Percentiles rank a stretch among this genome's conserved stretches.
phyloP scores from a whole-genome alignment of 2,113 vertebrate genomes.

The Guaruba guarouba region DNA sequence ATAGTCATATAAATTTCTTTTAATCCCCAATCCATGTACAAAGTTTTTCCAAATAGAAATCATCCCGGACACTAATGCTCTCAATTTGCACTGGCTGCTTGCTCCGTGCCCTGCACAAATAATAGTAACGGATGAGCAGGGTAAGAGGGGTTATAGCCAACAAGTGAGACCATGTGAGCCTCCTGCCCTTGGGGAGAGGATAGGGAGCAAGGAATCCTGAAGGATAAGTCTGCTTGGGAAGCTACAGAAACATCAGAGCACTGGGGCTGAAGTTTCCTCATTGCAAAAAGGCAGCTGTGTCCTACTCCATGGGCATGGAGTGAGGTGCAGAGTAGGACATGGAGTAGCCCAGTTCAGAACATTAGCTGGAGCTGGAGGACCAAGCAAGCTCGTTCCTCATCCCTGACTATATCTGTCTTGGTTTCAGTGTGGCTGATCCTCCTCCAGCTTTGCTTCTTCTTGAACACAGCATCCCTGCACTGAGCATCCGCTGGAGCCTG shows the following conservation, averaged over 20 bases:
- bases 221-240: background rate
- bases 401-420: background rate
- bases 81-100: background rate
- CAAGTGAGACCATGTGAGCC: rapidly evolving
- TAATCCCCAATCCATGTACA: background rate
- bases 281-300: background rate
- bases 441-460: background rate
- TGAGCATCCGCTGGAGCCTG: background rate
- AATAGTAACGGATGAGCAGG: background rate
- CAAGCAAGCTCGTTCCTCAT: background rate
- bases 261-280: background rate
- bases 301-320: background rate
- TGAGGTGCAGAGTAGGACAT: background rate
- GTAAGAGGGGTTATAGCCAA: background rate
- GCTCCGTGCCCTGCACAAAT: rapidly evolving
- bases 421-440: rapidly evolving
- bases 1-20: background rate
- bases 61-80: background rate
- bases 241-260: background rate
- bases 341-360: background rate
- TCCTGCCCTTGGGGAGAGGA: background rate
- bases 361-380: background rate
- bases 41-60: background rate
- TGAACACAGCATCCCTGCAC: background rate
- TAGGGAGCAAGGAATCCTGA: background rate